These are phyloP conservation scores for Hydrozoanthus tunicans DNA, from an alignment of 64 coral and sea anemone species.

Conservation along the genomic window DNA sequence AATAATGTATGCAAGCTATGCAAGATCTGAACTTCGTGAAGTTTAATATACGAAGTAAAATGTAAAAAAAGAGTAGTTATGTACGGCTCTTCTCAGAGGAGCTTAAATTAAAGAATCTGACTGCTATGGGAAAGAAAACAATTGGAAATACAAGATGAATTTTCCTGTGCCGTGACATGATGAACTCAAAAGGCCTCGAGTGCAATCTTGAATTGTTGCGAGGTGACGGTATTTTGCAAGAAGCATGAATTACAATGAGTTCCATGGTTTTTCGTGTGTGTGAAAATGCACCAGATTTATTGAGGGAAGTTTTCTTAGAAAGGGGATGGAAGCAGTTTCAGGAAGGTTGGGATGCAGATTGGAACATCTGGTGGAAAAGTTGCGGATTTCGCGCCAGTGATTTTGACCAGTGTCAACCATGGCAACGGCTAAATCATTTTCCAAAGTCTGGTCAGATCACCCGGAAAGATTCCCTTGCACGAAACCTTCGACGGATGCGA, in stretches of 20 bases:
- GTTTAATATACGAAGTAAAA: background rate
- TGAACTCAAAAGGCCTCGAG: background rate
- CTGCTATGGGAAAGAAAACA: background rate
- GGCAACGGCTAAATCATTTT: conserved; percentile 94
- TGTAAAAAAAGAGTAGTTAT: background rate
- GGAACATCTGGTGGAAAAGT: conserved; percentile 93
- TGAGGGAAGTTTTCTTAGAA: conserved; percentile 79
- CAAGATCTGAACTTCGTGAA: background rate
- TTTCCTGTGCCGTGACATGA: background rate
- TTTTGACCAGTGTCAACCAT: conserved; percentile 80
- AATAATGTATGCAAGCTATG: background rate
- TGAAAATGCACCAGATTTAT: conserved; percentile 76
- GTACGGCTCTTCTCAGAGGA: background rate
- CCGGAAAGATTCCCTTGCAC: conserved; percentile 83
- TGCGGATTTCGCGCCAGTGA: conserved; percentile 79
- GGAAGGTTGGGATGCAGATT: conserved; percentile 62
- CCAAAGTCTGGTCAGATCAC: conserved; percentile 84
- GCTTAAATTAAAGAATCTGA: background rate
- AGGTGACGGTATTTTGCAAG: background rate
- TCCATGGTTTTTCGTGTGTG: conserved; percentile 81
- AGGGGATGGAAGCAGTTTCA: conserved; percentile 80
- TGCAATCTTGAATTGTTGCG: conserved; percentile 3
- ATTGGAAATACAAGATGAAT: background rate
- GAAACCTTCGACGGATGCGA: conserved; percentile 89
- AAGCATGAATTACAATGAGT: conserved; percentile 51